These are phyloP conservation scores for Xiphophorus hellerii DNA, from an alignment of 2,113 vertebrate species.

Conservation along the genomic window DNA sequence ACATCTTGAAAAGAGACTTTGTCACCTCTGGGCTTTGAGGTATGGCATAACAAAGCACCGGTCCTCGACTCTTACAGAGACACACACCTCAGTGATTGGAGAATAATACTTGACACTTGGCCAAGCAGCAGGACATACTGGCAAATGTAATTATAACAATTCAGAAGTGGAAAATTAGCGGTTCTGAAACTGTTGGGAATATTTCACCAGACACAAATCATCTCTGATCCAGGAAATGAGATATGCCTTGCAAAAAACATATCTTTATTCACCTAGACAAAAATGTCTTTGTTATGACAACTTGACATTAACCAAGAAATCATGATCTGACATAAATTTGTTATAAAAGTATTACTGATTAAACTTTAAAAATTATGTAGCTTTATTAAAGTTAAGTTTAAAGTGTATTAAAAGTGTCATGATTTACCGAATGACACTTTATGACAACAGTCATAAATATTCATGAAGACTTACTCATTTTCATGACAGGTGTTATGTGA, in stretches of 20 bases:
- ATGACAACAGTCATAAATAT: too few relatives aligned
- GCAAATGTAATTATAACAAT: conserved; percentile 56
- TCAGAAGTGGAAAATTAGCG: conserved; percentile 35
- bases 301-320: too few relatives aligned
- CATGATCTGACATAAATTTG: too few relatives aligned
- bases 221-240: conserved; percentile 46
- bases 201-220: conserved; percentile 42
- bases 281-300: too few relatives aligned
- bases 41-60: background rate
- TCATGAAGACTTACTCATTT: too few relatives aligned
- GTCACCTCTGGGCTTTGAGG: conserved; percentile 25
- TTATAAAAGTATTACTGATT: too few relatives aligned
- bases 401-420: too few relatives aligned
- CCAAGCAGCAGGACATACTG: conserved; percentile 29
- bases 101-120: conserved; percentile 52
- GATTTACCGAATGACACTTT: too few relatives aligned
- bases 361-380: too few relatives aligned
- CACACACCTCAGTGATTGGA: conserved; percentile 35
- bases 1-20: conserved; percentile 13
- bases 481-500: too few relatives aligned
- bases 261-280: too few relatives aligned
- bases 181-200: conserved; percentile 54
- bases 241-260: background rate
- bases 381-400: too few relatives aligned
- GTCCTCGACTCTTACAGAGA: background rate